phyloP scores from a whole-genome alignment of 2,797 vertebrate genomes.

The Choloepus didactylus region DNA sequence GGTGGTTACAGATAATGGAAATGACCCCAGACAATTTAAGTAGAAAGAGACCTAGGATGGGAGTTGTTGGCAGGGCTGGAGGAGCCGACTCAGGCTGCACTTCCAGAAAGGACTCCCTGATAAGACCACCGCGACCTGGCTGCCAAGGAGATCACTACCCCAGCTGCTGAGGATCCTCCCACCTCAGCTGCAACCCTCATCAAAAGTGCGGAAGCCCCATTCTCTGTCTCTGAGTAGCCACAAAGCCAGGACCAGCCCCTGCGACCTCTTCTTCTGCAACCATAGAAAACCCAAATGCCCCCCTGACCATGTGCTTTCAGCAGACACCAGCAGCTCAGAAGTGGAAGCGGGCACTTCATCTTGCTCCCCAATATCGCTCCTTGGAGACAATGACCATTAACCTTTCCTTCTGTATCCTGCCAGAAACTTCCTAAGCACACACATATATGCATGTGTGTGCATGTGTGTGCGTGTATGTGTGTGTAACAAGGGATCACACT shows the following conservation, averaged over 20 bases:
- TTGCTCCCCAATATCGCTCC: not conserved
- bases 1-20: not conserved
- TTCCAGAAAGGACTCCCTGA: not conserved
- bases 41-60: not conserved
- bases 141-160: not conserved
- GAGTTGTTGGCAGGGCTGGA: not conserved
- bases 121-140: not conserved
- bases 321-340: not conserved
- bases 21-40: not conserved
- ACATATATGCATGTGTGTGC: not conserved
- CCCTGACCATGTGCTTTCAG: not conserved
- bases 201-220: not conserved
- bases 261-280: not conserved
- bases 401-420: not conserved
- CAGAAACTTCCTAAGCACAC: not conserved
- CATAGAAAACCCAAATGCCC: not conserved
- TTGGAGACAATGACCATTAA: not conserved
- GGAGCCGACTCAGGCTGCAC: not conserved
- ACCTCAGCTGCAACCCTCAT: not conserved
- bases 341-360: not conserved
- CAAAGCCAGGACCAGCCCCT: not conserved
- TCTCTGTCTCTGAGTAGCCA: not conserved
- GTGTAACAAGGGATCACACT: not conserved
- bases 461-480: not conserved
- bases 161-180: no score